These are phyloP conservation scores for Tridacna gigas DNA, from an alignment of 2,888 invertebrate genomes.

Conservation along the genomic window DNA sequence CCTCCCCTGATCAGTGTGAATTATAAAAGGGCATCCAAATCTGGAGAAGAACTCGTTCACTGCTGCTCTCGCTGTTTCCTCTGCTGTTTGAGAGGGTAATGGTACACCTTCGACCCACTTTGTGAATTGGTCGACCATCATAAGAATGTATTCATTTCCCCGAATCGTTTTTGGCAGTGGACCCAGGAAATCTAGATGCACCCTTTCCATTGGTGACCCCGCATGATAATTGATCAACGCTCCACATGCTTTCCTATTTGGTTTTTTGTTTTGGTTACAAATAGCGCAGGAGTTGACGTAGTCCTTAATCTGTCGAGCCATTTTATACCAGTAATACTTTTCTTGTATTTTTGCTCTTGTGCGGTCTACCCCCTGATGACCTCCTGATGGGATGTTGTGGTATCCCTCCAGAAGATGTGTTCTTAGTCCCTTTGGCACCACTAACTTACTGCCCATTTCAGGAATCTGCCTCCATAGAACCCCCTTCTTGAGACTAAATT, in stretches of 20 bases:
- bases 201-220: conserved; percentile 26
- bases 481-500: neutral
- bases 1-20: conserved; percentile 16
- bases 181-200: conserved; percentile 26
- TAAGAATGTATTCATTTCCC: conserved; percentile 29
- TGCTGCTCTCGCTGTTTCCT: neutral
- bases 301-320: conserved; percentile 6
- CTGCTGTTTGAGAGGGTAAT: neutral
- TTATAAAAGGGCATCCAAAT: neutral
- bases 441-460: neutral
- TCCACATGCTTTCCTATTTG: no score
- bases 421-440: conserved; percentile 27
- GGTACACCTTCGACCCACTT: neutral
- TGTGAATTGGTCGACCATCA: conserved; percentile 35
- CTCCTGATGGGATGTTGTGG: conserved; percentile 44
- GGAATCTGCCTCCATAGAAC: neutral
- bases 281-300: conserved; percentile 23
- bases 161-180: conserved; percentile 22
- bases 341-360: conserved; percentile 19
- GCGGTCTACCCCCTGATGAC: conserved; percentile 45
- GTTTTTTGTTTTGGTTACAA: no score
- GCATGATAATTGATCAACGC: conserved; percentile 18
- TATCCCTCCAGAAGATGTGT: neutral
- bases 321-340: conserved; percentile 38
- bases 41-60: neutral